Evolutionary conservation across 2,888 invertebrate genomes (phyloP).

Genomic region (Xestia c-nigrum): DNA sequence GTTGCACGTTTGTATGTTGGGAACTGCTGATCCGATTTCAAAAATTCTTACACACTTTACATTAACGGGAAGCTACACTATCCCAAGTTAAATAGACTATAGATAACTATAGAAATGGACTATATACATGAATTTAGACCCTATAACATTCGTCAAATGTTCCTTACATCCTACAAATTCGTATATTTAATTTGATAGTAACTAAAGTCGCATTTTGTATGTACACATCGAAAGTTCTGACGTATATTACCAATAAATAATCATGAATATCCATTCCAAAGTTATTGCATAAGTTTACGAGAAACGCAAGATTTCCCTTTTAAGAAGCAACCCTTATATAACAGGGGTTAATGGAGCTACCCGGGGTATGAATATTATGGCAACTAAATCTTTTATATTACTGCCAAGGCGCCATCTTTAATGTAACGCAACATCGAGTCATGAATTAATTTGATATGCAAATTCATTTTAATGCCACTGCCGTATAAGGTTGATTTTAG

Average conservation of each 20-base stretch:
- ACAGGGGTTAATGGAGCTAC: constrained; percentile 75
- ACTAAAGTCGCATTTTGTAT: constrained; percentile 11
- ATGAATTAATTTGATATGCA: constrained; percentile 70
- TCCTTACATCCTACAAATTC: neutral
- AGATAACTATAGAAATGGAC: too few species aligned
- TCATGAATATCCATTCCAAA: constrained; percentile 58
- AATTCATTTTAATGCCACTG: constrained; percentile 50
- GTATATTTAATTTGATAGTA: neutral
- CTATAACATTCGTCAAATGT: neutral
- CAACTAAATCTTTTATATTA: constrained; percentile 82
- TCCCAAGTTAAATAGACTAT: too few species aligned
- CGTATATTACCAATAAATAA: constrained; percentile 63
- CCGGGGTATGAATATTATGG: constrained; percentile 79
- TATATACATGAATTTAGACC: neutral
- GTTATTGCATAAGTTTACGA: constrained; percentile 59
- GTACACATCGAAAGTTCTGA: constrained; percentile 43
- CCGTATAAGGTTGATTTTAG: constrained; percentile 43
- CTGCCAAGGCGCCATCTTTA: constrained; percentile 58
- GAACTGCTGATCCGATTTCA: too few species aligned
- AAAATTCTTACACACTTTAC: too few species aligned
- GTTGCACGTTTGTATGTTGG: too few species aligned
- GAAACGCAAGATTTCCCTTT: constrained; percentile 63
- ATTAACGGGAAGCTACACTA: too few species aligned
- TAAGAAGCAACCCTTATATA: constrained; percentile 72
- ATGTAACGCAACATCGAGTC: constrained; percentile 60